phyloP scores from a whole-genome alignment of 2,888 invertebrate genomes.

The Phytoseiulus persimilis region DNA sequence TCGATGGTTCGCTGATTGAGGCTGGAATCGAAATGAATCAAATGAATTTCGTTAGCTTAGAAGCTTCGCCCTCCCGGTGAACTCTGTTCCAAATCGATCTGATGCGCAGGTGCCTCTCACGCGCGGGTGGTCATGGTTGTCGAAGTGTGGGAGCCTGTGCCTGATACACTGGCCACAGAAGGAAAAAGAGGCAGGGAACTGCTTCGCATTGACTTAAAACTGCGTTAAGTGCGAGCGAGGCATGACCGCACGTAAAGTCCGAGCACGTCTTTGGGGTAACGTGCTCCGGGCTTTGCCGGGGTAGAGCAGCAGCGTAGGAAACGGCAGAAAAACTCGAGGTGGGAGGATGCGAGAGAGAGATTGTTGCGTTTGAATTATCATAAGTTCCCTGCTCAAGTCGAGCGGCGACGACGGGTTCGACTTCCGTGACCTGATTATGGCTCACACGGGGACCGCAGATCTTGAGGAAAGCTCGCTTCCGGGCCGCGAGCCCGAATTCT shows the following conservation, averaged over 20 bases:
- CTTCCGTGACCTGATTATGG: too few species aligned
- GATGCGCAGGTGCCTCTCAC: background rate
- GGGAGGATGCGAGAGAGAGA: too few species aligned
- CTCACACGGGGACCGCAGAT: too few species aligned
- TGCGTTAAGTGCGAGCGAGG: background rate
- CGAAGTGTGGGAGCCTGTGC: background rate
- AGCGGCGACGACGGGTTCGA: too few species aligned
- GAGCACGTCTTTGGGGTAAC: background rate
- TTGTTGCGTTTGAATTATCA: too few species aligned
- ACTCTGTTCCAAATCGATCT: background rate
- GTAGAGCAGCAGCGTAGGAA: too few species aligned
- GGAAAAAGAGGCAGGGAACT: background rate
- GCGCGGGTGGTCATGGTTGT: background rate
- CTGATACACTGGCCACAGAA: background rate
- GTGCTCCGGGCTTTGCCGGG: background rate
- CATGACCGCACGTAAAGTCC: background rate
- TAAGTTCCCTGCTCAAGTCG: too few species aligned
- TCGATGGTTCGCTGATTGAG: background rate
- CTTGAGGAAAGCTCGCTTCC: too few species aligned
- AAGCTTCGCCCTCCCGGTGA: background rate
- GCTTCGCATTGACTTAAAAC: background rate
- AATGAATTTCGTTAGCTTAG: background rate
- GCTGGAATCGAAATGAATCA: background rate
- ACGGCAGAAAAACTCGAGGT: background rate
- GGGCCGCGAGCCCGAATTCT: too few species aligned